These are phyloP conservation scores for Lepidonotus clava DNA, from an alignment of 2,888 invertebrate genomes.

Conservation along the genomic window DNA sequence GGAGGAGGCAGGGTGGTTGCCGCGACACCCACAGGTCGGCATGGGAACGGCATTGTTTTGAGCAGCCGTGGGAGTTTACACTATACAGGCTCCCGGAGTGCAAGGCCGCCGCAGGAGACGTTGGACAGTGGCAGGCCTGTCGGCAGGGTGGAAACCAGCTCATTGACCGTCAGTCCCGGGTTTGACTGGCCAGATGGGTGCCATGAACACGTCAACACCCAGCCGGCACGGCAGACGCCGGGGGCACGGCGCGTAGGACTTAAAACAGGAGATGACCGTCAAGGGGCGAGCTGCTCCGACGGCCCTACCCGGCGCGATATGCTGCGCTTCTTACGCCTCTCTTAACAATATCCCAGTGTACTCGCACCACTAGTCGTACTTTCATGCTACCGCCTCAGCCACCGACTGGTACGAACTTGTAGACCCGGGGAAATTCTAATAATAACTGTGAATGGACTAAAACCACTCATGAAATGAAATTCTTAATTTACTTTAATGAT, in stretches of 20 bases:
- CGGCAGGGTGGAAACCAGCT: neutral
- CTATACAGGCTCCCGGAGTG: neutral
- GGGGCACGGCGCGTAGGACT: neutral
- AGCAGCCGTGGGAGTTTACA: neutral
- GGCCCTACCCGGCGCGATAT: neutral
- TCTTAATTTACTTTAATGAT: no score
- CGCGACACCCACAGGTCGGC: neutral
- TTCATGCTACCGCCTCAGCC: no score
- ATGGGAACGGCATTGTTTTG: constrained; percentile 2
- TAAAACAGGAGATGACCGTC: constrained; percentile 30
- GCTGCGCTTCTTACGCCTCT: neutral
- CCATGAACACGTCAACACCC: no score
- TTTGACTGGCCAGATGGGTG: neutral
- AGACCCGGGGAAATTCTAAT: no score
- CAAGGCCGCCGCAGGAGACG: neutral
- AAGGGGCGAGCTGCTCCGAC: neutral
- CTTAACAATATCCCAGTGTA: neutral
- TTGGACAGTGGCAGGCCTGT: neutral
- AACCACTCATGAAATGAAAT: no score
- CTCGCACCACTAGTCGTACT: no score
- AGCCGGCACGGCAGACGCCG: neutral
- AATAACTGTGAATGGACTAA: no score
- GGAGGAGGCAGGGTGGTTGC: neutral
- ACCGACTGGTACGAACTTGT: no score
- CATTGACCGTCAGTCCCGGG: neutral